Evolutionary conservation across 2,113 vertebrate genomes (phyloP), one percentile per base, ranked within the genome.

Genomic region (Edolisoma coerulescens): DNA sequence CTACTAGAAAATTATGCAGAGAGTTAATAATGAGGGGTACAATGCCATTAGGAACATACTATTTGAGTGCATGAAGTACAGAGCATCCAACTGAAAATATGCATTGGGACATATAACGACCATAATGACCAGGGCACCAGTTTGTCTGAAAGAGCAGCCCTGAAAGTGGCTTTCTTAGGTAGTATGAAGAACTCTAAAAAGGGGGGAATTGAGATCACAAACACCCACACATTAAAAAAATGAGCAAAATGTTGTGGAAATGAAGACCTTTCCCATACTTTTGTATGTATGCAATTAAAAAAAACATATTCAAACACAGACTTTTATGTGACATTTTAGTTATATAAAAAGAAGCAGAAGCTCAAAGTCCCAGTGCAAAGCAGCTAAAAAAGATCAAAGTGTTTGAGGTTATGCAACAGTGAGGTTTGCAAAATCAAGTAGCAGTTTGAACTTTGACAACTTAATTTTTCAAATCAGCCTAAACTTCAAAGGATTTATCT

Each of bases 381-480:
- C 24, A 84, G 84, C 73, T 93, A 86, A 90, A 96, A 96, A 84
- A 92, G 90, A 96, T 97, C 90, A 96, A 96, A 97, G 95, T 57
- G 32, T 91, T 84, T 90, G 64, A 82, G 11, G 65, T 81, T 95
- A 91, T 53, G 50, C 32, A 89, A 60, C 26, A 84, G 42, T 30
- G n/a, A 89, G 30, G 64, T 95, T 92, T 92, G 53, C 21, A 92
- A 92, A 95, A 95, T 85, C 93, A 95, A 95, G 74, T 35, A 83
- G 44, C 44, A 79, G 45, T 75, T 93, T 94, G 85, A 96, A 93
- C 80, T 91, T 71, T 63, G 50, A 68, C 81, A 93, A 91, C 88
- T 94, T 92, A 94, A 69, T 86, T 89, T 97, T 91, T 89, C 71
- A 90, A 73, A 92, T 95, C 93, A 94, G 71, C 78, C 82, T 92